Conservation (phyloP, 2,888 invertebrate genomes). For the Cerastis leucographa region DNA sequence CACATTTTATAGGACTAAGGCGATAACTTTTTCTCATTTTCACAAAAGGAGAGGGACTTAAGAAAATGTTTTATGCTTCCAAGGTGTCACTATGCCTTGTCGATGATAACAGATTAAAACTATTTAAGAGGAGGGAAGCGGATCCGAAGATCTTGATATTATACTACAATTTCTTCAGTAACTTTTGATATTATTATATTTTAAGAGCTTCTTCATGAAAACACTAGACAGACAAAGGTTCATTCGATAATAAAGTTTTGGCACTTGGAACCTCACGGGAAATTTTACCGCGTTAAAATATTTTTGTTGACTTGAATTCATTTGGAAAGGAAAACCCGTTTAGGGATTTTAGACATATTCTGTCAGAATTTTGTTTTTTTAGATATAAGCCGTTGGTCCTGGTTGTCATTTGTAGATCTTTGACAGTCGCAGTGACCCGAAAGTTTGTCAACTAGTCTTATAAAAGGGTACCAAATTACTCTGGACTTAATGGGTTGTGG, state of each 20-base stretch:
- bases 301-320: slow-evolving; percentile 64
- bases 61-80: slow-evolving; percentile 52
- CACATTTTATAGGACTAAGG: slow-evolving; percentile 52
- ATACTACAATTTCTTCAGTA: slow-evolving; percentile 61
- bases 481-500: too few relatives aligned
- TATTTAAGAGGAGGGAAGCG: slow-evolving; percentile 45
- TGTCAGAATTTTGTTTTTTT: background rate
- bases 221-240: slow-evolving; percentile 54
- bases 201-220: slow-evolving; percentile 44
- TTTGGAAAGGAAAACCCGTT: slow-evolving; percentile 56
- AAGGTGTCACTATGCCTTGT: slow-evolving; percentile 46
- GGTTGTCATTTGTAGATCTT: too few relatives aligned
- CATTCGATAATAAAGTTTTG: slow-evolving; percentile 63
- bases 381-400: too few relatives aligned
- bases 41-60: slow-evolving; percentile 48
- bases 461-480: too few relatives aligned
- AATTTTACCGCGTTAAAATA: slow-evolving; percentile 63
- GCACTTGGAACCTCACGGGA: slow-evolving; percentile 63
- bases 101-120: slow-evolving; percentile 60
- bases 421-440: too few relatives aligned
- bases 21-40: slow-evolving; percentile 55
- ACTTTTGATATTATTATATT: slow-evolving; percentile 58
- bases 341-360: slow-evolving; percentile 23
- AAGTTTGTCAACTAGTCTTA: too few relatives aligned
- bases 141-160: slow-evolving; percentile 48